These are phyloP conservation scores for Pseudomugil tenellus DNA, from an alignment of 2,797 vertebrate genomes.

Conservation along the genomic window DNA sequence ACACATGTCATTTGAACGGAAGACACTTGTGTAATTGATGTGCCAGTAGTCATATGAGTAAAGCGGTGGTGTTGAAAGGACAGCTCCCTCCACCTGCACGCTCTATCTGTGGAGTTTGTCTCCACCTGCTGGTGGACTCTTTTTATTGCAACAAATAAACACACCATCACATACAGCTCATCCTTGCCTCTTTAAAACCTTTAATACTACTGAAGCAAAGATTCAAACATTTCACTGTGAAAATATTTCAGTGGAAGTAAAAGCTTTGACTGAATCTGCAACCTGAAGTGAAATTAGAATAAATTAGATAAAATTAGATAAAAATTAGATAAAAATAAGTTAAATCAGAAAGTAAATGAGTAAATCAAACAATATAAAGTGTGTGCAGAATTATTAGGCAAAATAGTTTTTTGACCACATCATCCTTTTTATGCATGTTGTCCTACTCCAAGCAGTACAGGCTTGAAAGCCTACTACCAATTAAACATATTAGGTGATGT, in stretches of 20 bases:
- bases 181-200: neutral
- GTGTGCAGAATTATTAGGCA: too few species aligned
- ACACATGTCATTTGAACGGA: neutral
- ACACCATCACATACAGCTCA: neutral
- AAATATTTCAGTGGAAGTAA: neutral
- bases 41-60: slow-evolving; percentile 9
- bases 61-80: slow-evolving; percentile 82
- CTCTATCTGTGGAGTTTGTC: slow-evolving; percentile 59
- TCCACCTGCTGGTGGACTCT: slow-evolving; percentile 51
- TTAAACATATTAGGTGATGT: too few species aligned
- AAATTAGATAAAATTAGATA: too few species aligned
- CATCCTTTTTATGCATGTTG: too few species aligned
- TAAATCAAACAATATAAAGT: neutral
- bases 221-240: neutral
- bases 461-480: too few species aligned
- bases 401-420: neutral
- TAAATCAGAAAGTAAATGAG: too few species aligned
- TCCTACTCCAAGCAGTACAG: too few species aligned
- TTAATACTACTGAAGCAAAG: neutral
- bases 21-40: slow-evolving; percentile 7
- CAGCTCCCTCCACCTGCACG: slow-evolving; percentile 76
- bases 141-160: slow-evolving; percentile 30
- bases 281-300: neutral
- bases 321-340: too few species aligned
- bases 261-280: neutral